Evolutionary conservation across 2,113 vertebrate species (phyloP).

Genomic region (Burhinus oedicnemus): DNA sequence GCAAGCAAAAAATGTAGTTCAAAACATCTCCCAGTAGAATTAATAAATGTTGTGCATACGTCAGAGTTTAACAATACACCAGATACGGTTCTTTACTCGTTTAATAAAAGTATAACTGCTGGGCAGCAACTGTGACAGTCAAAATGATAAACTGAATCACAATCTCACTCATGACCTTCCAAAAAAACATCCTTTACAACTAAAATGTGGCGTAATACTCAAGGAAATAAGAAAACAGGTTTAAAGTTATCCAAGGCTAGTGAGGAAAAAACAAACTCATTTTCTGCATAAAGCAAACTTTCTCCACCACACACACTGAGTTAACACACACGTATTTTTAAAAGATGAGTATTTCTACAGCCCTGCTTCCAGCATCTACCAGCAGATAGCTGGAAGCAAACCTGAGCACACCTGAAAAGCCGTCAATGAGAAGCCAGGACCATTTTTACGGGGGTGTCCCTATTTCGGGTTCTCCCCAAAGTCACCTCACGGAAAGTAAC

Average conservation of each 20-base stretch:
- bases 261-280: accelerated
- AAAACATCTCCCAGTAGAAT: neutral
- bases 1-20: neutral
- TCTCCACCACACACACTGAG: neutral
- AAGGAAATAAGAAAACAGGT: neutral
- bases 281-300: neutral
- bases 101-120: neutral
- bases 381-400: neutral
- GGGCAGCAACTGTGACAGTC: neutral
- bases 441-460: accelerated
- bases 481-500: neutral
- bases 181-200: neutral
- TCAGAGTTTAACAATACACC: neutral
- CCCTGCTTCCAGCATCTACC: neutral
- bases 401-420: neutral
- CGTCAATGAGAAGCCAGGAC: neutral
- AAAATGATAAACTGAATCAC: neutral
- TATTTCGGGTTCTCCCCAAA: neutral
- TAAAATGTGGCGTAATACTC: neutral
- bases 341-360: neutral
- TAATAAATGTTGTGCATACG: neutral
- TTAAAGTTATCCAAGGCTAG: neutral
- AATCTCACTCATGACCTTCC: neutral
- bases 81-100: neutral
- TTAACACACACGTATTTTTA: accelerated